These are phyloP conservation scores for Galeruca laticollis DNA, from an alignment of 2,888 invertebrate species.

Conservation along the genomic window DNA sequence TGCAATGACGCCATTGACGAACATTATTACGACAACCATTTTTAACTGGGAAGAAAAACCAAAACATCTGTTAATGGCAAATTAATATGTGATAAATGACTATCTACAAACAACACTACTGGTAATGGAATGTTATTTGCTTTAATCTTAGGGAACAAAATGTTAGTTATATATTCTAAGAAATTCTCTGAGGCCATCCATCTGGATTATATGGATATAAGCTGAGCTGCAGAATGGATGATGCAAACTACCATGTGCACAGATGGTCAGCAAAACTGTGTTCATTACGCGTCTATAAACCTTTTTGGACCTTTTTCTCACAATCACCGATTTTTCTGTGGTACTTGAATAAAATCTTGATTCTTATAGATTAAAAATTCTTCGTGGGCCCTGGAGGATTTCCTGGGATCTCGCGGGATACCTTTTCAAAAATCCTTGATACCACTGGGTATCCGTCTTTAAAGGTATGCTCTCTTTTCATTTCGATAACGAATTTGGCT, in stretches of 20 bases:
- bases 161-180: too few species aligned
- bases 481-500: background rate
- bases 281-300: background rate
- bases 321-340: background rate
- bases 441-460: background rate
- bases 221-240: too few species aligned
- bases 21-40: too few species aligned
- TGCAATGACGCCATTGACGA: too few species aligned
- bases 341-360: background rate
- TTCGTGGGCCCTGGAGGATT: background rate
- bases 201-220: background rate
- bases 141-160: background rate
- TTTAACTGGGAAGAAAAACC: too few species aligned
- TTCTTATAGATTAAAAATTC: background rate
- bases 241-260: background rate
- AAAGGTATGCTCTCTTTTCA: background rate
- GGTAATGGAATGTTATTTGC: background rate
- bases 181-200: too few species aligned
- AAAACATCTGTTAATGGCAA: too few species aligned
- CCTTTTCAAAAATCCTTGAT: background rate
- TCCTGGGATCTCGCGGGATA: background rate
- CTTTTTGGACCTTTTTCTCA: background rate
- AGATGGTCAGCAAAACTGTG: background rate
- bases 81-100: background rate
- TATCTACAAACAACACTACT: background rate